These are phyloP conservation scores for Otus scops DNA, from an alignment of 2,797 vertebrate genomes.

Conservation along the genomic window DNA sequence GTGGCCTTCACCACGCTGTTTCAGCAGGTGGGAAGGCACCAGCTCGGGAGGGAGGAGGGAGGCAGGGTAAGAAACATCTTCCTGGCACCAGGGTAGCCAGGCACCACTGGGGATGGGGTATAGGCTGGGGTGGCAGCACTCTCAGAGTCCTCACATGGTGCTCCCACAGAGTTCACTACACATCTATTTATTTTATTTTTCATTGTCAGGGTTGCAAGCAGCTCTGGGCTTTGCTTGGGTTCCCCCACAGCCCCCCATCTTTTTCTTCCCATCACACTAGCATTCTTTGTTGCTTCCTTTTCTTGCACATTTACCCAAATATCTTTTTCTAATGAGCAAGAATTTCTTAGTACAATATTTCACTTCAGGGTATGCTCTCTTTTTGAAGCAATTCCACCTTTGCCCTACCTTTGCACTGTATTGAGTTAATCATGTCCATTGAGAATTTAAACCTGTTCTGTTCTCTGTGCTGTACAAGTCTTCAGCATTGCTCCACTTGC, in stretches of 20 bases:
- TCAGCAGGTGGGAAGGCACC: background rate
- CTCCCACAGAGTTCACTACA: background rate
- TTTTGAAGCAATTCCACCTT: conserved; percentile 58
- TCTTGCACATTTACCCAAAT: background rate
- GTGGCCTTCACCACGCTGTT: rapidly evolving
- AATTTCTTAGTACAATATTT: conserved; percentile 18
- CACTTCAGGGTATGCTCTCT: background rate
- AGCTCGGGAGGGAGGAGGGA: background rate
- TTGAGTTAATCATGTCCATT: conserved; percentile 40
- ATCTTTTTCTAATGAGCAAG: background rate
- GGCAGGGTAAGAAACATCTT: background rate
- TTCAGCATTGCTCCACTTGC: conserved; percentile 22
- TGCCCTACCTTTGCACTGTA: conserved; percentile 42
- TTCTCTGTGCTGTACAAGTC: conserved; percentile 41
- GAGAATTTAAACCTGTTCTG: conserved; percentile 44
- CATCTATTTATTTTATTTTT: background rate
- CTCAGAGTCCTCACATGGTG: background rate
- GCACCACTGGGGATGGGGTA: background rate
- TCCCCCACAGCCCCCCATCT: rapidly evolving
- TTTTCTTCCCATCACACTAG: background rate
- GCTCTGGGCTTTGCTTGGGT: background rate
- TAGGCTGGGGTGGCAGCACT: background rate
- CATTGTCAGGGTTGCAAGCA: background rate
- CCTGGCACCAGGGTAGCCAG: background rate
- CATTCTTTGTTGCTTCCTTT: background rate